Base-by-base conservation (phyloP, 1,140 invertebrate species). In the Lepidurus apus region DNA sequence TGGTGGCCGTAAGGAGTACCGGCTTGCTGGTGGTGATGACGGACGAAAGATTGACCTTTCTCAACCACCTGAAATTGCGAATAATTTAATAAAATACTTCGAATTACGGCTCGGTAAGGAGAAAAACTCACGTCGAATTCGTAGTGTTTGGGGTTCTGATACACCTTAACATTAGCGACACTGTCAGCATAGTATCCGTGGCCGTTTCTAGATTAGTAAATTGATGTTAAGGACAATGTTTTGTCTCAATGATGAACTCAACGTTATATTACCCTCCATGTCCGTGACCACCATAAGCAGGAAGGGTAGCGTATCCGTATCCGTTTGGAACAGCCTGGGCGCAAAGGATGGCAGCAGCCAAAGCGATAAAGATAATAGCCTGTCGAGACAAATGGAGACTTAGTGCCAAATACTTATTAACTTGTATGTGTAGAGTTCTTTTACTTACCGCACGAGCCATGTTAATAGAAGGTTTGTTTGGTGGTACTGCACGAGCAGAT, bases 121-220 rank as follows among this genome's bases (percentile, higher is more conserved):
- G 10, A 47, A 11, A 47, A 47, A 47, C 53, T 65, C 13, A 65
- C 53, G 21, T 65, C 53, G 13, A 65, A 65, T 65, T 65, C 6
- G 53, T 65, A 65, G 53, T 65, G 53, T 65, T 65, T 65, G 53
- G 53, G 53, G 21, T 65, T 21, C 13, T 65, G 53, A 17, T 65
- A 65, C 8, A 65, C 53, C 21, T 65, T 65, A 21, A 65, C 53
- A 21, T 65, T 21, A 65, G 53, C 53, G 6, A 65, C 53, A 17
- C 17, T 21, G 13, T 65, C 53, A 65, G 53, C 53, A 17, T 65
- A 65, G 53, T 65, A 65, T n/a, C 53, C 53, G 21, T 65, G 53
- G 7, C 53, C 53, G 21, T 65, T 13, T 13, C 53, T 47, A 47
- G 5, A 11, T 7, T 47, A 47, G 17, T 47, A 47, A 11, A 47